Percentiles rank a stretch among this genome's conserved stretches.
phyloP scores from a whole-genome alignment of 2,113 vertebrate genomes.

The Ahaetulla prasina region DNA sequence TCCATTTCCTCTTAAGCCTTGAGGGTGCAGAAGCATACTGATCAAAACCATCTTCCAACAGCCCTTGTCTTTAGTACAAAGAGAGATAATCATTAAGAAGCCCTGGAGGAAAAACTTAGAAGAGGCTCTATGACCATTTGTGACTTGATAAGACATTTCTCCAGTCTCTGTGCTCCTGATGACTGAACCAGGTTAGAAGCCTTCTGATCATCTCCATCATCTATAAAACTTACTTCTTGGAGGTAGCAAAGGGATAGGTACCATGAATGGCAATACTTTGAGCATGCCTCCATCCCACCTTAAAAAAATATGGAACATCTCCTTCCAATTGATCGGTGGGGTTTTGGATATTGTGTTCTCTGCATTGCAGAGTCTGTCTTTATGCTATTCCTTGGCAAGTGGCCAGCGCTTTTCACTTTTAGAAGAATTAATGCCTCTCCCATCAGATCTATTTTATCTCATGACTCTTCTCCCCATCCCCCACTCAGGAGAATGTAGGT shows the following conservation, averaged over 20 bases:
- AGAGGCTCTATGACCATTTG: not conserved
- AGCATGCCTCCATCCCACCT: not conserved
- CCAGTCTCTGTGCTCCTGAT: not conserved
- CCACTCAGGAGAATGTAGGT: not conserved
- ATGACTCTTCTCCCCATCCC: not conserved
- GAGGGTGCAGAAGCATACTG: not conserved
- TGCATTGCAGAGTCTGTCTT: not conserved
- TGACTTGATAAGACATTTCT: not conserved
- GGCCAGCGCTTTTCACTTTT: not conserved
- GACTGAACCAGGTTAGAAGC: not conserved
- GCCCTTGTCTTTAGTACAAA: not conserved
- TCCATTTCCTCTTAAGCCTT: not conserved
- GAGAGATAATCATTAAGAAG: not conserved
- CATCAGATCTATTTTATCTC: not conserved
- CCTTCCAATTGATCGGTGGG: not conserved
- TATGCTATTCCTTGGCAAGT: not conserved
- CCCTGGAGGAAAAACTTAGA: not conserved
- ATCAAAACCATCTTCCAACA: not conserved
- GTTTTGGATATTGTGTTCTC: not conserved
- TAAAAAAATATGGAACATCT: not conserved
- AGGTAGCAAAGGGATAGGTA: not conserved
- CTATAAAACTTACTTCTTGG: not conserved
- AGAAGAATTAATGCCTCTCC: not conserved
- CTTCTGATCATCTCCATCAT: not conserved
- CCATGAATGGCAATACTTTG: not conserved